These are phyloP conservation scores for Athalia rosae DNA, from an alignment of 2,888 invertebrate genomes.

Conservation along the genomic window DNA sequence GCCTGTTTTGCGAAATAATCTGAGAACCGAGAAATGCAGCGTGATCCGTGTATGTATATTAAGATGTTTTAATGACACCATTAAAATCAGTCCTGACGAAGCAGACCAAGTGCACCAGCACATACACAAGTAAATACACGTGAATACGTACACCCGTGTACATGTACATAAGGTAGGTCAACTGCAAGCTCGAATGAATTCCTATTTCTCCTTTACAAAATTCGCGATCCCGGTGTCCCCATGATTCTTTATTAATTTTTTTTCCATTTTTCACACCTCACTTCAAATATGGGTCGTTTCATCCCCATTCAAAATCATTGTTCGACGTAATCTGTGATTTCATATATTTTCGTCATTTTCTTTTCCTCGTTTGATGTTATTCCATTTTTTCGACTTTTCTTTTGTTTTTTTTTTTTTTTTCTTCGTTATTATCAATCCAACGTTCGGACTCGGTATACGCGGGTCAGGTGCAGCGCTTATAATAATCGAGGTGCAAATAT, in stretches of 20 bases:
- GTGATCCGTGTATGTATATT: background rate
- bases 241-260: background rate
- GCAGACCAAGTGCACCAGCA: background rate
- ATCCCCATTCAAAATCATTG: background rate
- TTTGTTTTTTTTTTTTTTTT: too few species aligned
- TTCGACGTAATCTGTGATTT: too few species aligned
- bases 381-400: too few species aligned
- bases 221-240: background rate
- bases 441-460: too few species aligned
- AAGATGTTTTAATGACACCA: slow-evolving; percentile 34
- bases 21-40: too few species aligned
- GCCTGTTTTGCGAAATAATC: background rate
- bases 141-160: background rate
- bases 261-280: slow-evolving; percentile 4
- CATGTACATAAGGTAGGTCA: too few species aligned
- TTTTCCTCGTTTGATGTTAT: too few species aligned
- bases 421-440: too few species aligned
- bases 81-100: slow-evolving; percentile 14
- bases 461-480: too few species aligned
- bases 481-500: background rate
- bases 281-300: slow-evolving; percentile 6
- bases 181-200: background rate
- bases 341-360: too few species aligned
- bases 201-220: background rate
- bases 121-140: background rate